Conservation (phyloP, 2,797 vertebrate genomes). For the Dicrostonyx torquatus region DNA sequence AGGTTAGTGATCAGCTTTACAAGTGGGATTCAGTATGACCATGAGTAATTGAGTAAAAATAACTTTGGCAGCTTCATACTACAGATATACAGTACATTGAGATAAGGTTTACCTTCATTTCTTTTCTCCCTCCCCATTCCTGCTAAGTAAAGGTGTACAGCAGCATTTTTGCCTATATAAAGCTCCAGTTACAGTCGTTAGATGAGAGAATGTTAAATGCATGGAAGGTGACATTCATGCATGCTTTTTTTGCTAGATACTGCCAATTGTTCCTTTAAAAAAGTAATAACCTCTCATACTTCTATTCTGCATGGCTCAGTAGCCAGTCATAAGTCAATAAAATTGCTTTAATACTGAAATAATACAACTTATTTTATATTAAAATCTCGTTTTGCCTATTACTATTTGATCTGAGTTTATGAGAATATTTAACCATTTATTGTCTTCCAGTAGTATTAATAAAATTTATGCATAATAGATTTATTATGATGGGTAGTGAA, state of each 20-base stretch:
- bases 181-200: not conserved
- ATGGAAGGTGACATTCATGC: not conserved
- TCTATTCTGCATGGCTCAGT: not conserved
- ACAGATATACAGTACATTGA: not conserved
- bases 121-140: not conserved
- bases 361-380: not conserved
- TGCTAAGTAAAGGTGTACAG: not conserved
- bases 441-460: not conserved
- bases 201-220: not conserved
- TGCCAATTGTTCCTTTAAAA: not conserved
- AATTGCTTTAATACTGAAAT: not conserved
- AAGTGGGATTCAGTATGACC: not conserved
- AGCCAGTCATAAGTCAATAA: not conserved
- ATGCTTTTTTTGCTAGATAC: slow-evolving; percentile 27
- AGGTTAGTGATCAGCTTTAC: slow-evolving; percentile 82
- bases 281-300: not conserved
- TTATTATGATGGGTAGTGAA: slow-evolving; percentile 43
- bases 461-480: not conserved
- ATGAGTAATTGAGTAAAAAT: slow-evolving; percentile 2
- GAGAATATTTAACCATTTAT: slow-evolving; percentile 18
- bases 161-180: slow-evolving; percentile 2
- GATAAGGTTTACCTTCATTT: no score
- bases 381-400: not conserved
- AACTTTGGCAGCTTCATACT: not conserved
- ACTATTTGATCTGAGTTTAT: not conserved